Base-by-base conservation (phyloP, 2,888 invertebrate genomes). In the Melieria omissa region DNA sequence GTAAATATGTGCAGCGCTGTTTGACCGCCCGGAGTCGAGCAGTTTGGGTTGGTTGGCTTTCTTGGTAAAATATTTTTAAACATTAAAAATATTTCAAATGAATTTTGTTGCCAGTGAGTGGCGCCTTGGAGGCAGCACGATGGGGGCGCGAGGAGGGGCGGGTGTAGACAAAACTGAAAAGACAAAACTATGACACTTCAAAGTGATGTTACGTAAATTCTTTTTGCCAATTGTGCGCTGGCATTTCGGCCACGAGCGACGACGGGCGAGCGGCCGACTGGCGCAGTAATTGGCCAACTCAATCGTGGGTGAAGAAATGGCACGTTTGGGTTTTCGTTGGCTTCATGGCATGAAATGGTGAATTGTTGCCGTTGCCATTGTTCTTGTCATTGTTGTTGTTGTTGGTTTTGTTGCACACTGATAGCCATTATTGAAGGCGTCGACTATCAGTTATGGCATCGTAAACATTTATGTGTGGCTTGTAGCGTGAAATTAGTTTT, bases 401-500 rank as follows among this genome's bases (percentile, higher is more conserved):
- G 46, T 49, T 54, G 61, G 49, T 52, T 55, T 58, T 64, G 46
- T 42, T 60, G 58, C 16, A 45, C 55, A 62, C 49, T 70, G 70
- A 70, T 70, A 57, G 14, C 70, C 49, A 41, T 70, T 57, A 29
- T 29, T 29, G 29, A 29, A 29, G 29, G 29, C 29, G 49, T 57
- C 47, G 46, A 47, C 47, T 70, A 70, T 70, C 70, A 70, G 70
- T 70, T 57, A 70, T 70, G 64, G 65, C 64, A 65, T 70, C 70
- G 61, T 70, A 70, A 70, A 70, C 65, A 71, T 77, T 76, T 75
- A 76, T 76, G 75, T 70, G 76, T 75, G 76, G 77, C 70, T 74
- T 73, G 74, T 75, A 77, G 77, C 77, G 75, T 77, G 76, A 77
- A 77, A 77, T 77, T 77, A 76, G 76, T 77, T 76, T 77, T 75